Evolutionary conservation across 2,113 vertebrate species (phyloP), one percentile per base, ranked within the genome.

Genomic region (Callocephalon fimbriatum): DNA sequence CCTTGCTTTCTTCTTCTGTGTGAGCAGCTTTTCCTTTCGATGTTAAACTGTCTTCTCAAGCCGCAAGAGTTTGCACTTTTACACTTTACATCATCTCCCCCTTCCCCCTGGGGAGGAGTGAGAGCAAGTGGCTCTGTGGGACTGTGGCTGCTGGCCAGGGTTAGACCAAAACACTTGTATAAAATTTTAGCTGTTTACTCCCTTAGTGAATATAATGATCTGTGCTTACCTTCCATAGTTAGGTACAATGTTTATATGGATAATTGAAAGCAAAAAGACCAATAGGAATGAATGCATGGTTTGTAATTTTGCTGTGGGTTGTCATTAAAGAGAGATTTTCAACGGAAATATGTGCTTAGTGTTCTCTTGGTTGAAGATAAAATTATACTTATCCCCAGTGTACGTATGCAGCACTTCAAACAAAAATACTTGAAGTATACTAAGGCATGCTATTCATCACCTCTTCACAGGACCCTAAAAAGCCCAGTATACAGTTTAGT

Each of bases 11-110:
- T 21, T 89, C 89, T 6, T 14, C 12, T 53, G 25, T 32, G 9
- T 27, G 15, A 2, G 3, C 0, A 0, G 29, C 5, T 51, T 80
- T 88, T 74, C 6, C 15, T 54, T 32, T 35, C 9, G 23, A 13
- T 68, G 1, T 31, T 65, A 32, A 54, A 70, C 4, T 82, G 3
- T 21, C 32, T 79, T 61, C 21, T 74, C 54, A 78, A 26, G 2
- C 11, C 19, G 27, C 0, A 4, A 38, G 8, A 68, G 63, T 58
- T 67, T 9, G 7, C 12, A 7, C 9, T 48, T 66, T 29, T 15
- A 61, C 18, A 20, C 11, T 63, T 82, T 12, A 17, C 4, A 13
- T 56, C 51, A 3, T 35, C 19, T 73, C 31, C 3, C 4, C 7
- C 6, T 0, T 42, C 19, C 26, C 18, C 20, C n/a, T 27, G 31